phyloP scores from a whole-genome alignment of 2,888 invertebrate species.

The Lasioglossum figueresi region DNA sequence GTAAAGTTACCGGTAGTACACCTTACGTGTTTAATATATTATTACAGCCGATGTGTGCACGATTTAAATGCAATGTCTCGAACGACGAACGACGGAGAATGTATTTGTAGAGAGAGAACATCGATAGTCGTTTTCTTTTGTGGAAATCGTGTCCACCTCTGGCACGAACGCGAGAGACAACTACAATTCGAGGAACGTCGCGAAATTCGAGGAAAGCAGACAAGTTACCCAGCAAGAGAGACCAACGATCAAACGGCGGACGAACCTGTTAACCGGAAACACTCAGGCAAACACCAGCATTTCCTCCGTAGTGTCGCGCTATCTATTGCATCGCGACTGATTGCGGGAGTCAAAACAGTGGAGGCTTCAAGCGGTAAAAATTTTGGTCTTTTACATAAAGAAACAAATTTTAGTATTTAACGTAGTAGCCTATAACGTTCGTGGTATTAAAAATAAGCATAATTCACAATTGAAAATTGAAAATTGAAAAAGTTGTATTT shows the following conservation, averaged over 20 bases:
- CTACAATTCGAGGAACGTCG: not conserved
- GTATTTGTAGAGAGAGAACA: not conserved
- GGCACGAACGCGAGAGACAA: not conserved
- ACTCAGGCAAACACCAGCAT: not conserved
- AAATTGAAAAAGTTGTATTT: too few species aligned
- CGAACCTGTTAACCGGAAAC: not conserved
- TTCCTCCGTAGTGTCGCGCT: not conserved
- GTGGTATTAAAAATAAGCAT: too few species aligned
- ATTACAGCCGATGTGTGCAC: constrained; percentile 5
- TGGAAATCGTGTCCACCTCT: not conserved
- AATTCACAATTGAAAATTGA: too few species aligned
- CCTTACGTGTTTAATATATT: constrained; percentile 2
- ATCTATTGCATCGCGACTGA: not conserved
- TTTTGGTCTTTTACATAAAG: too few species aligned
- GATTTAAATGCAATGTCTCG: not conserved
- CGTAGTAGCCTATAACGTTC: too few species aligned
- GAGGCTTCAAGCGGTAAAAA: too few species aligned
- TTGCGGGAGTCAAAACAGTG: not conserved
- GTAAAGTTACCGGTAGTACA: constrained; percentile 3
- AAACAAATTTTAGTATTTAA: too few species aligned
- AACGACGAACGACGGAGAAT: not conserved
- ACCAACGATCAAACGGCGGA: not conserved
- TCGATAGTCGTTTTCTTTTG: not conserved
- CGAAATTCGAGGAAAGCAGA: not conserved
- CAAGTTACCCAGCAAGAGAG: not conserved